phyloP scores from a whole-genome alignment of 2,888 invertebrate genomes.

The Acanthosepion esculentum region DNA sequence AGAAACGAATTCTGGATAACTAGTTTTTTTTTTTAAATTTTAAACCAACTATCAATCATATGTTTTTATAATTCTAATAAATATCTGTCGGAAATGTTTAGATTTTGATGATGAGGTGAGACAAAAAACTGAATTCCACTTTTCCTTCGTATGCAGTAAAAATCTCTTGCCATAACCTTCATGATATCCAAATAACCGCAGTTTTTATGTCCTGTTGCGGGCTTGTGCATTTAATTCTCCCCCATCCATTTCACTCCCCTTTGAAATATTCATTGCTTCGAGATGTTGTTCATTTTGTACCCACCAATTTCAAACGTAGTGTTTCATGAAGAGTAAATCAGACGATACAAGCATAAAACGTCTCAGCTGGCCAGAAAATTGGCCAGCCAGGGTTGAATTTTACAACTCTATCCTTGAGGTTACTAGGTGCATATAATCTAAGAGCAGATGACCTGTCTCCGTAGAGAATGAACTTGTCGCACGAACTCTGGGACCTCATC shows the following conservation, averaged over 20 bases:
- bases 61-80: no score
- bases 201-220: background rate
- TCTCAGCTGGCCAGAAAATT: conserved; percentile 1
- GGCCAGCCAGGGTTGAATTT: conserved; percentile 1
- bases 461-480: background rate
- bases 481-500: conserved; percentile 4
- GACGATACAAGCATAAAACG: background rate
- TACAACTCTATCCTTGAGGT: background rate
- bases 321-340: background rate
- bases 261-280: conserved; percentile 4
- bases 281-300: background rate
- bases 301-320: background rate
- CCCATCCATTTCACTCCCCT: background rate
- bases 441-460: background rate
- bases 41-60: no score
- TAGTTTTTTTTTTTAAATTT: no score
- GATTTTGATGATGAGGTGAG: background rate
- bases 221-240: background rate
- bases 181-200: background rate
- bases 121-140: background rate
- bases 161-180: background rate
- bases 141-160: background rate
- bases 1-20: no score
- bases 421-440: background rate
- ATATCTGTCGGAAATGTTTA: background rate